Conservation (phyloP, 2,113 vertebrate genomes). For the Microtus montanus region DNA sequence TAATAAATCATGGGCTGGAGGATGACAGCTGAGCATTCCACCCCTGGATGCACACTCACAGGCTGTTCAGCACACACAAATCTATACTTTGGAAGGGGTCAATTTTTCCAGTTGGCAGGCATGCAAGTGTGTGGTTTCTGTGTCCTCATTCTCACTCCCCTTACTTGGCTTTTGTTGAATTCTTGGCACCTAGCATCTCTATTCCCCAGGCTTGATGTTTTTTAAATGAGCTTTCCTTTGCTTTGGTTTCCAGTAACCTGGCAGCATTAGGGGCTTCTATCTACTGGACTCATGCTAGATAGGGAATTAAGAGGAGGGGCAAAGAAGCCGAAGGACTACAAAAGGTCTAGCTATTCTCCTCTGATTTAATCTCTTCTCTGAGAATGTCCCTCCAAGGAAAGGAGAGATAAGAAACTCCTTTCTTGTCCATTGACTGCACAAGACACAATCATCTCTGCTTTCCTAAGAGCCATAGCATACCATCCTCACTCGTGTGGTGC, state of each 20-base stretch:
- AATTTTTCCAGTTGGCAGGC: not conserved
- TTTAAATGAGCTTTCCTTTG: constrained; percentile 35
- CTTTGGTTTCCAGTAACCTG: constrained; percentile 41
- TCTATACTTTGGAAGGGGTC: constrained; percentile 37
- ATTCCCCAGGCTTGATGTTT: constrained; percentile 7
- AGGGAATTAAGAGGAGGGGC: not conserved
- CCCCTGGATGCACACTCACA: not conserved
- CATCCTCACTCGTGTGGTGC: constrained; percentile 95
- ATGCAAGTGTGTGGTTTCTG: not conserved
- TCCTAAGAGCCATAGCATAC: constrained; percentile 77
- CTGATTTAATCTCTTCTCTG: not conserved
- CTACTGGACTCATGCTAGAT: not conserved
- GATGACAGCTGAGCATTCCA: not conserved
- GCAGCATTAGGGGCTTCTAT: not conserved
- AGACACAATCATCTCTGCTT: not conserved
- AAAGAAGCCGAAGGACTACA: not conserved
- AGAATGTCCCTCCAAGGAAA: not conserved
- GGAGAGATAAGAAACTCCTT: not conserved
- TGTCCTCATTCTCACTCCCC: constrained; percentile 19
- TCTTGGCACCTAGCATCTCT: constrained; percentile 47
- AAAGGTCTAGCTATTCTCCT: not conserved
- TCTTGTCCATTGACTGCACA: not conserved
- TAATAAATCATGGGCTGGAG: not conserved
- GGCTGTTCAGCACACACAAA: not conserved
- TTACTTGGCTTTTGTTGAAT: constrained; percentile 16